A percentile compares a stretch with the other conserved stretches of the same genome.
phyloP scores from a whole-genome alignment of 2,113 vertebrate genomes.

The Panurus biarmicus region DNA sequence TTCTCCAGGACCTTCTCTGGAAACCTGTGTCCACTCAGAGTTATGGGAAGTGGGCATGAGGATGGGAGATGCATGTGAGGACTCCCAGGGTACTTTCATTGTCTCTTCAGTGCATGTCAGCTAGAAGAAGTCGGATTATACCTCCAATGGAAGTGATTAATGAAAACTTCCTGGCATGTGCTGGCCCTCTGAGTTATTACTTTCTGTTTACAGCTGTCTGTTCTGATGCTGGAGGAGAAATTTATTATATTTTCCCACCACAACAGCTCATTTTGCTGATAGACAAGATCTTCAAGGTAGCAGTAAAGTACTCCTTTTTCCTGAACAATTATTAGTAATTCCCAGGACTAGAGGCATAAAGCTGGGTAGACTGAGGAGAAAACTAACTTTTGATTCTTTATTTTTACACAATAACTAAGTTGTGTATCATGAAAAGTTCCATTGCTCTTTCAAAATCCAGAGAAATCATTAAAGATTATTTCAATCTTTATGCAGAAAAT shows the following conservation, averaged over 20 bases:
- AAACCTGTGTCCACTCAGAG: neutral
- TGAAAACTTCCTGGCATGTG: neutral
- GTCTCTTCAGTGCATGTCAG: neutral
- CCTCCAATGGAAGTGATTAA: neutral
- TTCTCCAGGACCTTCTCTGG: neutral
- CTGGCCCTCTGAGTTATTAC: neutral
- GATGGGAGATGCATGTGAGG: neutral
- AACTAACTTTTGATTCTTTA: neutral
- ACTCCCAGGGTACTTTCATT: neutral
- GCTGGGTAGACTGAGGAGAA: neutral
- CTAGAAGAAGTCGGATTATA: neutral
- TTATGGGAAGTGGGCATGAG: neutral
- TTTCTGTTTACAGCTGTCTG: neutral
- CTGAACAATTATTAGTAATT: neutral
- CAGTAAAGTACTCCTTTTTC: neutral
- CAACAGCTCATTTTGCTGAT: neutral
- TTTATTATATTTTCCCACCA: neutral
- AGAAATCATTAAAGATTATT: neutral
- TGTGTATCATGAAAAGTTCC: neutral
- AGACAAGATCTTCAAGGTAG: neutral
- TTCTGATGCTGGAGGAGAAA: neutral
- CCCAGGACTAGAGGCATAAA: neutral
- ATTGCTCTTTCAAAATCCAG: neutral
- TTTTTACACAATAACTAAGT: neutral
- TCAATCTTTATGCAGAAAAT: neutral